These are phyloP conservation scores for Petaurus breviceps DNA, from an alignment of 2,113 vertebrate genomes.

Conservation along the genomic window DNA sequence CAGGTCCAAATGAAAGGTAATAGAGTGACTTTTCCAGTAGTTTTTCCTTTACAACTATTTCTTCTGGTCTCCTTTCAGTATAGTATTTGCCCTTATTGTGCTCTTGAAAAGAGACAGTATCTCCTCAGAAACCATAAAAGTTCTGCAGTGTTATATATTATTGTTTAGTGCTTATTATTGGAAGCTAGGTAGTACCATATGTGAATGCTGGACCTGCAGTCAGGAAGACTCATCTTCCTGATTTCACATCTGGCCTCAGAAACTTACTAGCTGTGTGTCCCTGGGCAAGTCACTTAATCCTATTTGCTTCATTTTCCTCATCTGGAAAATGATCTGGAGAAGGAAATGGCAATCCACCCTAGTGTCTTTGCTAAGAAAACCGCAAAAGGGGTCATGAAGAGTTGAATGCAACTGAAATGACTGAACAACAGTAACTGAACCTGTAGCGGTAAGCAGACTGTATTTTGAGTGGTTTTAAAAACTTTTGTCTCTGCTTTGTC, in stretches of 20 bases:
- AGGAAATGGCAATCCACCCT: not conserved
- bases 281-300: not conserved
- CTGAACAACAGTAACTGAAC: not conserved
- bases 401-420: not conserved
- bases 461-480: not conserved
- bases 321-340: not conserved
- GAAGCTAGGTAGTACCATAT: not conserved
- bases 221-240: not conserved
- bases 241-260: conserved; percentile 8
- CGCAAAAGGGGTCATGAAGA: not conserved
- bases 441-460: not conserved
- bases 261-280: not conserved
- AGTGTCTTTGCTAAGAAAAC: not conserved
- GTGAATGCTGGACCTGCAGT: not conserved
- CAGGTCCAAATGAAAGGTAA: conserved; percentile 14
- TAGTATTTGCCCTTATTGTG: conserved; percentile 20
- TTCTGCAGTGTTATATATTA: not conserved
- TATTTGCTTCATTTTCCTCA: not conserved
- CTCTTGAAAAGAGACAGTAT: conserved; percentile 4
- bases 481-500: not conserved
- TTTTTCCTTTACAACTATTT: not conserved
- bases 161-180: not conserved
- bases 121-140: not conserved
- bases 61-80: conserved; percentile 29
- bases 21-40: not conserved